Percentiles rank a stretch among this genome's conserved stretches.
Evolutionary conservation across 1,140 invertebrate species (phyloP).

Genomic region (Bombus balteatus): DNA sequence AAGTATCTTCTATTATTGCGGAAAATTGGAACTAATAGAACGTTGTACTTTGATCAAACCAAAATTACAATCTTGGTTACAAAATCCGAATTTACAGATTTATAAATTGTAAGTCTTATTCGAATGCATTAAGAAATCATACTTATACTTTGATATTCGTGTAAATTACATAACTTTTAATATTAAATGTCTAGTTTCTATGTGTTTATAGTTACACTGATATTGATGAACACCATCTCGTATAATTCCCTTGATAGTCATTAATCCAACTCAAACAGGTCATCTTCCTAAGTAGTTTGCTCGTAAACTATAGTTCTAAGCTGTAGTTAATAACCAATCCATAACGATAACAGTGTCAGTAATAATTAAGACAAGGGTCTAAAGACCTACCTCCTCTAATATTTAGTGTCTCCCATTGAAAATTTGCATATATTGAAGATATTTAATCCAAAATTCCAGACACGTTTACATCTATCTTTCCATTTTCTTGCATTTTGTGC

Average conservation of each 20-base stretch:
- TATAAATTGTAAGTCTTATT: neutral
- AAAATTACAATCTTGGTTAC: neutral
- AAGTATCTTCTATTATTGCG: neutral
- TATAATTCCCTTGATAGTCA: constrained; percentile 2
- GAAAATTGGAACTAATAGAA: neutral
- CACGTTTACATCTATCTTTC: neutral
- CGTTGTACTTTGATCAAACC: neutral
- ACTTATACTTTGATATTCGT: neutral
- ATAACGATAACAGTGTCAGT: neutral
- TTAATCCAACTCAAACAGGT: constrained; percentile 28
- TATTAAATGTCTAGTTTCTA: neutral
- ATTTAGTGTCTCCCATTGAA: neutral
- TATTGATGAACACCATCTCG: neutral
- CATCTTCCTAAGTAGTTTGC: constrained; percentile 15
- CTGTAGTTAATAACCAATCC: constrained; percentile 11
- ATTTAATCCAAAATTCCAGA: neutral
- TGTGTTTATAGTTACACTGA: neutral
- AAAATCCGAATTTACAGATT: neutral
- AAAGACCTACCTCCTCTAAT: neutral
- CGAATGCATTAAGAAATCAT: neutral
- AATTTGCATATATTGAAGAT: neutral
- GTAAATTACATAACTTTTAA: neutral
- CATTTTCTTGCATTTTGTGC: neutral
- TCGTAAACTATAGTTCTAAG: neutral
- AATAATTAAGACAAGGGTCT: neutral